Evolutionary conservation across 2,888 invertebrate genomes (phyloP).

Genomic region (Calliphora vomitoria): DNA sequence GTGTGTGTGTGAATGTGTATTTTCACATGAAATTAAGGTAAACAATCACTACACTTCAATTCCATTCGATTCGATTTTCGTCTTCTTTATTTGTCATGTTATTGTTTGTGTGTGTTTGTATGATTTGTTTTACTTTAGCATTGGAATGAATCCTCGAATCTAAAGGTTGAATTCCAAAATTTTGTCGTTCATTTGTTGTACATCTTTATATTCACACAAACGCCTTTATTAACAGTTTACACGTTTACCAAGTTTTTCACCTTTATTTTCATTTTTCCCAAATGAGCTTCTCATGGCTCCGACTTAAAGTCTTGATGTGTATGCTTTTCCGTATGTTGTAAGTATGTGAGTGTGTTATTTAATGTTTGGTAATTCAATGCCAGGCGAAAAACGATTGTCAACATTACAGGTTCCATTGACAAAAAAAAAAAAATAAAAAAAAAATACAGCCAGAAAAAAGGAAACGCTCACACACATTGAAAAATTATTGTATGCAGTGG

Average conservation of each 20-base stretch:
- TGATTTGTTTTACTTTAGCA: conserved; percentile 3
- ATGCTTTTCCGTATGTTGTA: background rate
- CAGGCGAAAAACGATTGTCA: conserved; percentile 43
- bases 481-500: background rate
- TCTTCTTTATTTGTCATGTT: conserved; percentile 3
- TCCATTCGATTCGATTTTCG: conserved; percentile 30
- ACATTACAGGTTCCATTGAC: conserved; percentile 40
- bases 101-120: background rate
- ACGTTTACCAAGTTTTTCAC: conserved; percentile 71
- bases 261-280: conserved; percentile 69
- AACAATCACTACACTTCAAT: conserved; percentile 51
- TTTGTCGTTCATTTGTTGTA: background rate
- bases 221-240: conserved; percentile 74
- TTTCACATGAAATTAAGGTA: conserved; percentile 49
- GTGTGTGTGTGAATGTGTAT: conserved; percentile 22
- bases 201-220: background rate
- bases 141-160: conserved; percentile 41
- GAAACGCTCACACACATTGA: conserved; percentile 12
- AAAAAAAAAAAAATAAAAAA: too few relatives aligned
- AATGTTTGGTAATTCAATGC: conserved; percentile 66
- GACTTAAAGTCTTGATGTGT: conserved; percentile 12
- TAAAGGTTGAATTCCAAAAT: conserved; percentile 46
- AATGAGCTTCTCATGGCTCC: conserved; percentile 71
- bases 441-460: background rate
- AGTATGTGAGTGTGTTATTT: conserved; percentile 17